Evolutionary conservation across 1,140 invertebrate species (phyloP).

Genomic region (Dendrolimus kikuchii): DNA sequence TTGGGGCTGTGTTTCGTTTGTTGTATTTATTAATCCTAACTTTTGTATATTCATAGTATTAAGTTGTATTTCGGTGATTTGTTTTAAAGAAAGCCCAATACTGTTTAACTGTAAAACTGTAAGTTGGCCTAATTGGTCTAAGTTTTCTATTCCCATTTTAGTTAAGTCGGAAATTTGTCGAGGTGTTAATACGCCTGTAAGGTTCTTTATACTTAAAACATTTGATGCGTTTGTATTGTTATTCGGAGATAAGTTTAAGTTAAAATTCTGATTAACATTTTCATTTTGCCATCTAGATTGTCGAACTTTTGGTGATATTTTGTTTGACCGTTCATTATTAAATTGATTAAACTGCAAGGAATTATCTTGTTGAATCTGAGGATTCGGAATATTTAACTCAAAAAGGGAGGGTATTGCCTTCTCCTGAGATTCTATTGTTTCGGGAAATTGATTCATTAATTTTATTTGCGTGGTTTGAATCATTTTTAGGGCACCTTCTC

Average conservation of each 20-base stretch:
- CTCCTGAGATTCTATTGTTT: constrained; percentile 43
- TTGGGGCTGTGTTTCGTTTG: constrained; percentile 33
- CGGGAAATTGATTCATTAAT: constrained; percentile 73
- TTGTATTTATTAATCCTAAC: constrained; percentile 65
- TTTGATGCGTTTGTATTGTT: constrained; percentile 34
- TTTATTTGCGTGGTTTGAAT: constrained; percentile 80
- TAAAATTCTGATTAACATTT: constrained; percentile 47
- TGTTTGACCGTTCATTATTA: constrained; percentile 56
- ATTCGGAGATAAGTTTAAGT: constrained; percentile 49
- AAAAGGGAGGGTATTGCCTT: constrained; percentile 73
- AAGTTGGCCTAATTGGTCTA: constrained; percentile 73
- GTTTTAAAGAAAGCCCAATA: constrained; percentile 72
- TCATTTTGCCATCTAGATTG: constrained; percentile 76
- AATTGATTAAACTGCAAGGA: constrained; percentile 34
- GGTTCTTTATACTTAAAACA: constrained; percentile 72
- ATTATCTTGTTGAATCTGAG: constrained; percentile 36
- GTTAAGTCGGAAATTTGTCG: constrained; percentile 73
- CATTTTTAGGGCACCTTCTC: constrained; percentile 82
- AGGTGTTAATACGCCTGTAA: constrained; percentile 70
- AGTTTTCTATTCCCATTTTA: constrained; percentile 73
- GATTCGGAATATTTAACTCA: constrained; percentile 72
- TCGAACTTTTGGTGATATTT: constrained; percentile 70
- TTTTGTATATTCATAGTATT: constrained; percentile 73
- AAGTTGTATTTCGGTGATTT: constrained; percentile 75
- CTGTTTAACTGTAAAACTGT: constrained; percentile 74